A percentile compares a stretch with the other conserved stretches of the same genome.
Conservation (phyloP, 1,140 invertebrate species). For the Trialeurodes vaporariorum region DNA sequence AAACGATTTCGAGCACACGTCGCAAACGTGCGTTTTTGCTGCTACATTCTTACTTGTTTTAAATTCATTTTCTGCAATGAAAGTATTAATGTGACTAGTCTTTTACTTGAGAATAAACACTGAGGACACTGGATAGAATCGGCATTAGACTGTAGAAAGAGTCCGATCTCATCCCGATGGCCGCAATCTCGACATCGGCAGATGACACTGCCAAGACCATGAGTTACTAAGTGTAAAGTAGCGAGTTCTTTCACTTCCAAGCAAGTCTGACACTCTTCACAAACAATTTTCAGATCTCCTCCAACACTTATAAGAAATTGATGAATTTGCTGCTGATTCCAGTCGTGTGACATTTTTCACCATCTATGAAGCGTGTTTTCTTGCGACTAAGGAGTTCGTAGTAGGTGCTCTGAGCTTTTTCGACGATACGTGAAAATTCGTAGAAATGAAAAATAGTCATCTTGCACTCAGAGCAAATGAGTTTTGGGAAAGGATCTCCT, state of each 20-base stretch:
- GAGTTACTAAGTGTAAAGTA: slow-evolving; percentile 21
- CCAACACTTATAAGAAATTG: slow-evolving; percentile 14
- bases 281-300: slow-evolving; percentile 17
- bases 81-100: not conserved
- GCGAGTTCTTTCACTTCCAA: slow-evolving; percentile 16
- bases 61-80: not conserved
- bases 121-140: slow-evolving; percentile 10
- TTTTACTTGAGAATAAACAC: slow-evolving; percentile 5
- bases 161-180: slow-evolving; percentile 16
- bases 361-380: not conserved
- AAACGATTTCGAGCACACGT: slow-evolving; percentile 11
- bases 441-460: slow-evolving; percentile 18
- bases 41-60: not conserved
- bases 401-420: slow-evolving; percentile 16
- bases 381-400: not conserved
- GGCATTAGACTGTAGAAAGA: slow-evolving; percentile 15
- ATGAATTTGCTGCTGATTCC: not conserved
- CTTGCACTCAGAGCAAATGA: slow-evolving; percentile 21
- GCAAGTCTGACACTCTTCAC: slow-evolving; percentile 17
- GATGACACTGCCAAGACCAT: slow-evolving; percentile 22
- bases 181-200: slow-evolving; percentile 21
- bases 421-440: slow-evolving; percentile 21
- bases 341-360: slow-evolving; percentile 7
- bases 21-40: not conserved
- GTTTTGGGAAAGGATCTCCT: slow-evolving; percentile 19